Percentiles rank a stretch among this genome's conserved stretches.
These are phyloP conservation scores for Sebastes itinus DNA, from an alignment of 2,797 vertebrate species.

Conservation along the genomic window DNA sequence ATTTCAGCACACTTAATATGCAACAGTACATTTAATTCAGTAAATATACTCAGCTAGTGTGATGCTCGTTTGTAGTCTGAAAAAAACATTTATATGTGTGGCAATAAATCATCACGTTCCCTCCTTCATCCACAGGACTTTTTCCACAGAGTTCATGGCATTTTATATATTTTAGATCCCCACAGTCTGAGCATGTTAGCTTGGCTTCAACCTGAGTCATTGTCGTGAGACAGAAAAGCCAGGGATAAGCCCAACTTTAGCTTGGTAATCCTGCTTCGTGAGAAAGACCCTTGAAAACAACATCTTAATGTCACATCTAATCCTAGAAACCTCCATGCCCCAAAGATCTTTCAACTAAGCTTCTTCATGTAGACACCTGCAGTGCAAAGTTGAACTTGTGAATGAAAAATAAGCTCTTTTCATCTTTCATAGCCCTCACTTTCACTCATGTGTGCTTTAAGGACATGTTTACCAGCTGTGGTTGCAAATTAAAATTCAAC, in stretches of 20 bases:
- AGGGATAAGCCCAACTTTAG: constrained; percentile 44
- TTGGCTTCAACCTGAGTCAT: constrained; percentile 33
- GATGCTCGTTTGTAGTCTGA: background rate
- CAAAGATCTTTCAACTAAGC: constrained; percentile 34
- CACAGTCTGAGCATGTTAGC: constrained; percentile 17
- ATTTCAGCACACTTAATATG: constrained; percentile 31
- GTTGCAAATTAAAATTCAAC: constrained; percentile 7
- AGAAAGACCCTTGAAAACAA: constrained; percentile 53
- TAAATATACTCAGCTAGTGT: constrained; percentile 15
- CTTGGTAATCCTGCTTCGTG: constrained; percentile 51
- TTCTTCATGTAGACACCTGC: constrained; percentile 1
- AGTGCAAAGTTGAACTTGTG: constrained; percentile 16
- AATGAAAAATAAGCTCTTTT: constrained; percentile 7
- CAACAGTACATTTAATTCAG: constrained; percentile 21
- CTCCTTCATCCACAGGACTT: background rate
- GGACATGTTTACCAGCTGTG: background rate
- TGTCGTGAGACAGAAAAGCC: constrained; percentile 44
- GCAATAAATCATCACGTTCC: background rate
- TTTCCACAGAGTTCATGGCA: background rate
- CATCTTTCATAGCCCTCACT: background rate
- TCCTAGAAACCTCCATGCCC: constrained; percentile 38
- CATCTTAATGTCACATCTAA: constrained; percentile 63
- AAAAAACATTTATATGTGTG: background rate
- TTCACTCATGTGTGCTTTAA: background rate
- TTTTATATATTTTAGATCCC: background rate